Evolutionary conservation across 2,113 vertebrate species (phyloP).

Genomic region (Bufo bufo): DNA sequence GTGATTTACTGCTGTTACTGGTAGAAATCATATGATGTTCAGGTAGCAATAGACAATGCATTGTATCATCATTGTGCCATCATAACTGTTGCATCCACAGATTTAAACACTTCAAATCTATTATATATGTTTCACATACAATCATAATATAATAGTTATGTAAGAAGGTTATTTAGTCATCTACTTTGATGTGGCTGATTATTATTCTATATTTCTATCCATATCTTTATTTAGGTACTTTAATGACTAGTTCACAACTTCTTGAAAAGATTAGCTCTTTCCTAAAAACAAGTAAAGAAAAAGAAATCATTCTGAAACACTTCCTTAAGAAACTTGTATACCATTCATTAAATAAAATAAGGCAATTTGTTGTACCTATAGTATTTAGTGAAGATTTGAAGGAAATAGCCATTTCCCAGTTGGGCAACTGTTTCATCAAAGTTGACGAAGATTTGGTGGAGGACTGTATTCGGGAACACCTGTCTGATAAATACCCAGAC

Average conservation of each 20-base stretch:
- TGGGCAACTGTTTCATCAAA: slow-evolving; percentile 39
- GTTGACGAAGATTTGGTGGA: slow-evolving; percentile 10
- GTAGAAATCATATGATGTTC: too few species aligned
- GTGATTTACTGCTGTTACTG: too few species aligned
- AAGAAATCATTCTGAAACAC: slow-evolving; percentile 30
- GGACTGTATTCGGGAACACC: slow-evolving; percentile 23
- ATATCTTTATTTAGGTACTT: slow-evolving; percentile 16
- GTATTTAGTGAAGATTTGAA: slow-evolving; percentile 15
- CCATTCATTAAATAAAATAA: neutral
- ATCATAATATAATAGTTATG: too few species aligned
- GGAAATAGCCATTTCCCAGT: neutral
- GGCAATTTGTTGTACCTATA: neutral
- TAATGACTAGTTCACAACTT: slow-evolving; percentile 28
- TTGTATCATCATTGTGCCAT: too few species aligned
- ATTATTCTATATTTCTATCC: too few species aligned
- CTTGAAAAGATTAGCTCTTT: slow-evolving; percentile 28
- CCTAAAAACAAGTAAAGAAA: neutral
- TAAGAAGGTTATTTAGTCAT: too few species aligned
- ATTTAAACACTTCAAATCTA: too few species aligned
- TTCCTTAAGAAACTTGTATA: slow-evolving; percentile 53
- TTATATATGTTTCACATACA: too few species aligned
- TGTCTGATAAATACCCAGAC: slow-evolving; percentile 43
- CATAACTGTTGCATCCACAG: too few species aligned
- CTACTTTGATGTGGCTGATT: too few species aligned
- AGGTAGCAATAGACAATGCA: too few species aligned